Evolutionary conservation across 2,888 invertebrate genomes (phyloP).

Genomic region (Polyploca ridens): DNA sequence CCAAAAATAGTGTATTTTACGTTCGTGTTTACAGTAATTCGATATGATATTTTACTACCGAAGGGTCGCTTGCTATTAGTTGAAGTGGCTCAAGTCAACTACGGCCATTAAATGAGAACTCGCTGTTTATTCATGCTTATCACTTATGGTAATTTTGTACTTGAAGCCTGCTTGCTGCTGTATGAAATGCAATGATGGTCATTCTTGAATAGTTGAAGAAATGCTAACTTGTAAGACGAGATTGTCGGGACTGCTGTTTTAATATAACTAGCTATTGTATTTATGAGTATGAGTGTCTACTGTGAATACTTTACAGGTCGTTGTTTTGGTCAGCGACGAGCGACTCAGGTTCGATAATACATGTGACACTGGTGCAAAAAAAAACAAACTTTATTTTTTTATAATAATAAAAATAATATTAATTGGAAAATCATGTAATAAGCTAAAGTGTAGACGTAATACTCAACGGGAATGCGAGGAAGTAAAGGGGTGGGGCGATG

Average conservation of each 20-base stretch:
- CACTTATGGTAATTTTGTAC: background rate
- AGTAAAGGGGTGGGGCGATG: too few species aligned
- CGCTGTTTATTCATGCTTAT: background rate
- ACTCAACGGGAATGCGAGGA: too few species aligned
- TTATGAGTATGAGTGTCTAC: background rate
- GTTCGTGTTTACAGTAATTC: constrained; percentile 16
- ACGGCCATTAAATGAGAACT: background rate
- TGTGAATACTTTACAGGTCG: too few species aligned
- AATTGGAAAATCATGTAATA: too few species aligned
- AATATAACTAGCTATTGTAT: background rate
- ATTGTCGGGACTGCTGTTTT: background rate
- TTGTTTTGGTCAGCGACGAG: too few species aligned
- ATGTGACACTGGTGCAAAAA: too few species aligned
- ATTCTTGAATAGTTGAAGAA: background rate
- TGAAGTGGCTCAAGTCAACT: constrained; percentile 1
- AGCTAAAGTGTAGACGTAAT: too few species aligned
- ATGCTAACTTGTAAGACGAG: background rate
- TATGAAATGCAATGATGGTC: background rate
- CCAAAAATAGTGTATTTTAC: constrained; percentile 14
- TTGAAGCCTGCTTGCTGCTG: background rate
- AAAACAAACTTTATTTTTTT: too few species aligned
- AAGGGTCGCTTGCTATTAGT: constrained; percentile 14
- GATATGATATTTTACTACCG: constrained; percentile 13
- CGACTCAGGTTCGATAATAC: too few species aligned
- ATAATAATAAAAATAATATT: too few species aligned